phyloP scores from a whole-genome alignment of 2,113 vertebrate genomes.

The Aramus guarauna region DNA sequence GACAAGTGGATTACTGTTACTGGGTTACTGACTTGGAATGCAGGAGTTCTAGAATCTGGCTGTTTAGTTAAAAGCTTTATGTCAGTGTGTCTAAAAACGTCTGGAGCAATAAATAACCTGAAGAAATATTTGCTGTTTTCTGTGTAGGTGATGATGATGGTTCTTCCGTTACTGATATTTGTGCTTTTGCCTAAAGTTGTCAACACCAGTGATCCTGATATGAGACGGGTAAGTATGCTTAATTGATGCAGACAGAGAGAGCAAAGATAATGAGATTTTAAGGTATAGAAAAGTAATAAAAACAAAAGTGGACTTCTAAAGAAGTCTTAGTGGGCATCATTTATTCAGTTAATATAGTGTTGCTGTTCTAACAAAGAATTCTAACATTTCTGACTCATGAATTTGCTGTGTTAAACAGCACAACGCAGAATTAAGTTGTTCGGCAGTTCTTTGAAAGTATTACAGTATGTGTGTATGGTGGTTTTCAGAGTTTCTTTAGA shows the following conservation, averaged over 20 bases:
- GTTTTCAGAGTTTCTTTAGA: not conserved
- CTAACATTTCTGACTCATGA: not conserved
- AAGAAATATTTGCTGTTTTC: not conserved
- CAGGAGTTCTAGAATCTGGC: not conserved
- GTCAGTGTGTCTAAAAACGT: not conserved
- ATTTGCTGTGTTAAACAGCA: not conserved
- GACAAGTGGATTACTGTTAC: not conserved
- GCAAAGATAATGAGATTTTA: not conserved
- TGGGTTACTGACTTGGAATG: not conserved
- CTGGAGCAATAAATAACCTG: not conserved
- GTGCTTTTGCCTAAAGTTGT: conserved; percentile 97
- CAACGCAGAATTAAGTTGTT: not conserved
- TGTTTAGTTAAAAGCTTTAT: not conserved
- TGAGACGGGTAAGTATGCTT: conserved; percentile 88
- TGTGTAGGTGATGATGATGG: conserved; percentile 98
- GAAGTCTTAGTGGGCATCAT: not conserved
- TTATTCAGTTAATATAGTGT: not conserved
- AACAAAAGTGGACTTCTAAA: not conserved
- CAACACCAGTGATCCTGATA: conserved; percentile 98
- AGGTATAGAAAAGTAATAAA: not conserved
- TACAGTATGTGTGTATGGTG: not conserved
- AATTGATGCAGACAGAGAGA: not conserved
- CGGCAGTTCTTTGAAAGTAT: not conserved
- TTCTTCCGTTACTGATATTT: conserved; percentile 95
- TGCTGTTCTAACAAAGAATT: not conserved